Conservation (phyloP, 1,140 invertebrate genomes). For the Steinernema khuongi region DNA sequence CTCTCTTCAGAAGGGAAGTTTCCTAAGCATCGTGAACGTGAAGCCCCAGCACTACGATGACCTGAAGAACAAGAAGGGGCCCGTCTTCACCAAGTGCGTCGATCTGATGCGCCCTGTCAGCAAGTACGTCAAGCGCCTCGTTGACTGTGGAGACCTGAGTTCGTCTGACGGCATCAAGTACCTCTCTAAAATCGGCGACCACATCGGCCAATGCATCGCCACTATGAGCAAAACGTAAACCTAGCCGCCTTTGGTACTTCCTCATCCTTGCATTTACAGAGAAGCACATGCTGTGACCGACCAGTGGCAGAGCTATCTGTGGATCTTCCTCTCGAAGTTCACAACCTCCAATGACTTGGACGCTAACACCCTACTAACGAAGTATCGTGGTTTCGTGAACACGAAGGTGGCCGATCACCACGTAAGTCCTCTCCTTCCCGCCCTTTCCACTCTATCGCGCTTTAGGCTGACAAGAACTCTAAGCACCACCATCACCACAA, state of each 20-base stretch:
- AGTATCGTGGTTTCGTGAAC: neutral
- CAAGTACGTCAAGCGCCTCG: conserved; percentile 50
- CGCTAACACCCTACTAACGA: neutral
- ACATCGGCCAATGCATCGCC: conserved; percentile 34
- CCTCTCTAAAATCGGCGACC: conserved; percentile 42
- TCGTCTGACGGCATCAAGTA: conserved; percentile 27
- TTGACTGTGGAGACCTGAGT: neutral
- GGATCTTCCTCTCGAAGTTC: conserved; percentile 50
- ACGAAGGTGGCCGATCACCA: neutral
- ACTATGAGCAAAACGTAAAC: conserved; percentile 31
- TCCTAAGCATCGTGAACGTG: neutral
- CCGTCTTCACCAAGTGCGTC: conserved; percentile 39
- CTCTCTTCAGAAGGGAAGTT: neutral
- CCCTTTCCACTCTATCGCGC: neutral
- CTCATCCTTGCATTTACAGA: conserved; percentile 2
- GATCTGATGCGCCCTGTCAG: conserved; percentile 45
- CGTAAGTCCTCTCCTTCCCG: neutral
- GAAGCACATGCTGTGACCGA: conserved; percentile 26
- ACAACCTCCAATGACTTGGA: neutral
- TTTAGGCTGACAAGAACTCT: neutral
- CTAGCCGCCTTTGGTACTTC: too few relatives aligned
- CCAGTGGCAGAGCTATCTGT: conserved; percentile 52
- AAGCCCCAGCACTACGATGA: neutral
- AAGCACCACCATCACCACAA: neutral
- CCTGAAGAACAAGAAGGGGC: neutral